These are phyloP conservation scores for Cyphomyrmex costatus DNA, from an alignment of 1,140 invertebrate species.

Conservation along the genomic window DNA sequence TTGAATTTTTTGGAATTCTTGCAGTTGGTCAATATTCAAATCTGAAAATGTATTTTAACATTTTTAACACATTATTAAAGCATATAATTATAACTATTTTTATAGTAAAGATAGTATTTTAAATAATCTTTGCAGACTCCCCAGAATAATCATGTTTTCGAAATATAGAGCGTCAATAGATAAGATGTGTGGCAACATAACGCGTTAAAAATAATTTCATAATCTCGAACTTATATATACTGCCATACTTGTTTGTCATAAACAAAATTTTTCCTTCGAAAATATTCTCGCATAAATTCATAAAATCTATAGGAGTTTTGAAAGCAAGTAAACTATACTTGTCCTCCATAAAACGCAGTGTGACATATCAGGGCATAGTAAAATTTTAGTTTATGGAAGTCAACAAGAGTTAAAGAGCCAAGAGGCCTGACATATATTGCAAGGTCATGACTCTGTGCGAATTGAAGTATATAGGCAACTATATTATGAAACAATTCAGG, in stretches of 20 bases:
- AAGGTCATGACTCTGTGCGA: no score
- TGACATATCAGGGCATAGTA: background rate
- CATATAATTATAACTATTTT: background rate
- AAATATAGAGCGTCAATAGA: conserved; percentile 20
- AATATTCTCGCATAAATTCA: background rate
- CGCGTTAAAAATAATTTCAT: conserved; percentile 12
- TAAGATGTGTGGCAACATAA: conserved; percentile 42
- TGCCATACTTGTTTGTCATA: background rate
- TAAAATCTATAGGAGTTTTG: background rate
- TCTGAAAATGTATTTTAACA: background rate
- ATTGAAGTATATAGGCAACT: no score
- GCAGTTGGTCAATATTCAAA: background rate
- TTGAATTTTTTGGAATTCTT: background rate
- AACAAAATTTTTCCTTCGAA: background rate
- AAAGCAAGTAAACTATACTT: background rate
- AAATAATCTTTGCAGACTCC: background rate
- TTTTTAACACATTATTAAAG: background rate
- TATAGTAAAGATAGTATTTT: background rate
- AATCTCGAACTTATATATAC: conserved; percentile 1
- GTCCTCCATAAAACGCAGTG: background rate
- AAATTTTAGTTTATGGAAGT: no score
- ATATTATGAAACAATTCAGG: no score
- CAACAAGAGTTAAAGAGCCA: no score
- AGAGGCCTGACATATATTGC: no score
- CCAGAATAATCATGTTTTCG: conserved; percentile 29